Percentiles rank a stretch among this genome's conserved stretches.
These are phyloP conservation scores for Glyptemys insculpta DNA, from an alignment of 2,797 vertebrate species.

Conservation along the genomic window DNA sequence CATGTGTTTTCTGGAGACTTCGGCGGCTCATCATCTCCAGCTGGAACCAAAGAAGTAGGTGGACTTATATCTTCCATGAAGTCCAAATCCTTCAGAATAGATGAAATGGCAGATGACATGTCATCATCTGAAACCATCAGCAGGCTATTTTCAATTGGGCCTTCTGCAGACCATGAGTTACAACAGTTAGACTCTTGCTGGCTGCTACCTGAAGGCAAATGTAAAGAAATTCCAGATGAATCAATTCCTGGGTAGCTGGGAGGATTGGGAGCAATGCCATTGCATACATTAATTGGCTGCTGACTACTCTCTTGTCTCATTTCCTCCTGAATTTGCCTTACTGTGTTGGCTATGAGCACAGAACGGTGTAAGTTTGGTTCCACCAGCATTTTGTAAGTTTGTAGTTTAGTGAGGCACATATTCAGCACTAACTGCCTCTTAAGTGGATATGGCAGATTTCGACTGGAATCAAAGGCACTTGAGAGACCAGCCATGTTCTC, in stretches of 20 bases:
- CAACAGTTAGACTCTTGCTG: slow-evolving; percentile 71
- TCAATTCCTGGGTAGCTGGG: slow-evolving; percentile 70
- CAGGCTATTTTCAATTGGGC: slow-evolving; percentile 73
- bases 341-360: slow-evolving; percentile 90
- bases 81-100: slow-evolving; percentile 82
- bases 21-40: slow-evolving; percentile 74
- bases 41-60: slow-evolving; percentile 78
- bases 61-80: slow-evolving; percentile 82
- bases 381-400: slow-evolving; percentile 85
- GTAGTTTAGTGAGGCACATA: slow-evolving; percentile 90
- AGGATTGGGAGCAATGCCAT: slow-evolving; percentile 57
- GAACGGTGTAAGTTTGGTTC: slow-evolving; percentile 91
- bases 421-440: slow-evolving; percentile 90
- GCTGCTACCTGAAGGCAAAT: slow-evolving; percentile 69
- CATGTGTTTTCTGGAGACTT: slow-evolving; percentile 70
- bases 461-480: slow-evolving; percentile 77
- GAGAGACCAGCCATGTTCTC: slow-evolving; percentile 81
- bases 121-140: slow-evolving; percentile 74
- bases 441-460: slow-evolving; percentile 82
- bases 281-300: slow-evolving; percentile 64
- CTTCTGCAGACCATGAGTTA: slow-evolving; percentile 70
- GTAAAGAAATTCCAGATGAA: slow-evolving; percentile 65
- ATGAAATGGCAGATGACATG: slow-evolving; percentile 78
- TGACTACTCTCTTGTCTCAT: slow-evolving; percentile 82
- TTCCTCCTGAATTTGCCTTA: slow-evolving; percentile 90